A percentile compares a stretch with the other conserved stretches of the same genome.
These are phyloP conservation scores for Eilema caniola DNA, from an alignment of 2,888 invertebrate species.

Conservation along the genomic window DNA sequence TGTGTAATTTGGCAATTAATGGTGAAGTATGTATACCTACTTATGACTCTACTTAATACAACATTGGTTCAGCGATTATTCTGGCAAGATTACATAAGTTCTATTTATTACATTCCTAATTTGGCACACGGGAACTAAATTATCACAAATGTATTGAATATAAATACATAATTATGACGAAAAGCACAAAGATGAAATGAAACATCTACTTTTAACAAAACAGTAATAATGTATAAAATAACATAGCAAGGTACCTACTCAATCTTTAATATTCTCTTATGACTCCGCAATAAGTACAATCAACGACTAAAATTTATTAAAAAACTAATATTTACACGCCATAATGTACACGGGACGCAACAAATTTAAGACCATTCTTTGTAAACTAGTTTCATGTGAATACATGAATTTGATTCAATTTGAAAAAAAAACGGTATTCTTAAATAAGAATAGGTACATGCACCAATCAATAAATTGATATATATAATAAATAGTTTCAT, in stretches of 20 bases:
- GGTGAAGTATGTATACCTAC: neutral
- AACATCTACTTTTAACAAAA: too few relatives aligned
- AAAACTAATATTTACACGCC: neutral
- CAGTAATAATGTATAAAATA: neutral
- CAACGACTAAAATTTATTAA: neutral
- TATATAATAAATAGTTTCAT: neutral
- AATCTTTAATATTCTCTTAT: neutral
- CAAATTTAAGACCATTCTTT: too few relatives aligned
- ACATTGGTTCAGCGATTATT: slow-evolving; percentile 27
- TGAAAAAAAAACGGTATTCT: too few relatives aligned
- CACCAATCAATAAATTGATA: neutral
- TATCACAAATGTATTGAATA: slow-evolving; percentile 62
- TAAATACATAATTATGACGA: slow-evolving; percentile 50
- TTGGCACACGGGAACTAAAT: slow-evolving; percentile 61
- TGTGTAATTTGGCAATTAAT: neutral
- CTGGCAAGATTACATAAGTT: slow-evolving; percentile 25
- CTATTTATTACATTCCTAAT: slow-evolving; percentile 17
- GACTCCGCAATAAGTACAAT: neutral
- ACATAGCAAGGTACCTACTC: neutral
- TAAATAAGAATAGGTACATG: neutral
- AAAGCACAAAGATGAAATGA: slow-evolving; percentile 9
- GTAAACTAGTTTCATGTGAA: too few relatives aligned
- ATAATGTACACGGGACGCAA: too few relatives aligned
- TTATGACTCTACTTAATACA: neutral
- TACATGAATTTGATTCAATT: too few relatives aligned